Evolutionary conservation across 2,888 invertebrate species (phyloP).

Genomic region (Glyphotaelius pellucidus): DNA sequence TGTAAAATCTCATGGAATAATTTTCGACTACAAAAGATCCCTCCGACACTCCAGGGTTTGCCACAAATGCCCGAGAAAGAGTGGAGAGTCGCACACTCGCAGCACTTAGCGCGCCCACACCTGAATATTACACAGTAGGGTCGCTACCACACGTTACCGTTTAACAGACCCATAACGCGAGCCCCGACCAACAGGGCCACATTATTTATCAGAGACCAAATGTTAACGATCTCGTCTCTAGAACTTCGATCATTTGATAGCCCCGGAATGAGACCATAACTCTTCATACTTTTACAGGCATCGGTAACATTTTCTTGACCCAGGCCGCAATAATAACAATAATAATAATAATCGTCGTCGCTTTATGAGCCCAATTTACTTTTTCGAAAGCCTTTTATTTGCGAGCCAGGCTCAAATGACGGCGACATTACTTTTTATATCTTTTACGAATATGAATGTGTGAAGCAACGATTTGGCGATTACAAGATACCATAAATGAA

Average conservation of each 20-base stretch:
- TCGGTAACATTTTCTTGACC: conserved; percentile 29
- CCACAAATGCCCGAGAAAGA: not conserved
- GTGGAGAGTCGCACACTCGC: not conserved
- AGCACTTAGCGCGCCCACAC: conserved; percentile 49
- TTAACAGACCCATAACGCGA: conserved; percentile 54
- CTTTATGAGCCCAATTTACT: conserved; percentile 7
- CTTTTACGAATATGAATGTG: not conserved
- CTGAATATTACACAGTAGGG: conserved; percentile 62
- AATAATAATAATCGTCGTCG: conserved; percentile 16
- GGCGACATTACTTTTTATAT: conserved; percentile 3
- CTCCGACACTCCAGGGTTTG: not conserved
- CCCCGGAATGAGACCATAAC: conserved; percentile 52
- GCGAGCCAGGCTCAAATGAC: not conserved
- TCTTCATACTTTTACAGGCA: conserved; percentile 17
- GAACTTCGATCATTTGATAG: conserved; percentile 57
- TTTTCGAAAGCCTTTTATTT: not conserved
- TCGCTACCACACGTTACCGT: conserved; percentile 58
- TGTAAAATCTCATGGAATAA: not conserved
- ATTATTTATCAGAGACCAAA: conserved; percentile 59
- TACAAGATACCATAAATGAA: conserved; percentile 1
- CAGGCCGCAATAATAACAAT: not conserved
- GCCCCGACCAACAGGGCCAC: conserved; percentile 38
- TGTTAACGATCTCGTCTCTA: conserved; percentile 58
- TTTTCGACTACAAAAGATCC: not conserved
- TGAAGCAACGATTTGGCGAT: not conserved